These are phyloP conservation scores for Isurus oxyrinchus DNA, from an alignment of 2,113 vertebrate genomes.

Conservation along the genomic window DNA sequence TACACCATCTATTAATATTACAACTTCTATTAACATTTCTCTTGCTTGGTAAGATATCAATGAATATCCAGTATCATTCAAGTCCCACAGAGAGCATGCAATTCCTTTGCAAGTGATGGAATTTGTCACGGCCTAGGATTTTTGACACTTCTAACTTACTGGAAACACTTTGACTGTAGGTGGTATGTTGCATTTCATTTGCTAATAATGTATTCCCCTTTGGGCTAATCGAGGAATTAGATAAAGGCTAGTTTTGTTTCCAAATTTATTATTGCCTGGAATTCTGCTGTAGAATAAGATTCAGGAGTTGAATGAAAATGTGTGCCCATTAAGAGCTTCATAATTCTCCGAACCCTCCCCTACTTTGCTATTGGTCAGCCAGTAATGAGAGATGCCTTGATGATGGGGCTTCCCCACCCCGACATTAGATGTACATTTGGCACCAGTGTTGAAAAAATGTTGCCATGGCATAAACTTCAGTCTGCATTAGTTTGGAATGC, in stretches of 20 bases:
- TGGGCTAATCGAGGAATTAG: neutral
- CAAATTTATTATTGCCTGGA: neutral
- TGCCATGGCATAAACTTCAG: neutral
- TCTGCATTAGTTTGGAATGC: neutral
- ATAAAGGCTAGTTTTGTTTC: neutral
- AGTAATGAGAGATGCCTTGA: neutral
- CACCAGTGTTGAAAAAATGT: neutral
- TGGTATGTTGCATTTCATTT: neutral
- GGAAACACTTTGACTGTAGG: neutral
- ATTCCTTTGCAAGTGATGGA: neutral
- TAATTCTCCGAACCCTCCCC: neutral
- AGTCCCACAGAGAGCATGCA: neutral
- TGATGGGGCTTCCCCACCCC: too few relatives aligned
- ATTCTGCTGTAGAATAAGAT: neutral
- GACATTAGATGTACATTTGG: neutral
- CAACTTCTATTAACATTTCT: neutral
- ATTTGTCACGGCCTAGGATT: neutral
- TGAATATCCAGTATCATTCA: neutral
- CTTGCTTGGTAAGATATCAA: neutral
- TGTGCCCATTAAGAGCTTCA: neutral
- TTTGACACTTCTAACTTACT: neutral
- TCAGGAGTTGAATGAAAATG: neutral
- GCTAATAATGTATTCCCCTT: neutral
- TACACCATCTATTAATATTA: neutral
- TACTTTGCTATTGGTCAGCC: too few relatives aligned